These are phyloP conservation scores for Petaurus breviceps DNA, from an alignment of 2,113 vertebrate genomes.

Conservation along the genomic window DNA sequence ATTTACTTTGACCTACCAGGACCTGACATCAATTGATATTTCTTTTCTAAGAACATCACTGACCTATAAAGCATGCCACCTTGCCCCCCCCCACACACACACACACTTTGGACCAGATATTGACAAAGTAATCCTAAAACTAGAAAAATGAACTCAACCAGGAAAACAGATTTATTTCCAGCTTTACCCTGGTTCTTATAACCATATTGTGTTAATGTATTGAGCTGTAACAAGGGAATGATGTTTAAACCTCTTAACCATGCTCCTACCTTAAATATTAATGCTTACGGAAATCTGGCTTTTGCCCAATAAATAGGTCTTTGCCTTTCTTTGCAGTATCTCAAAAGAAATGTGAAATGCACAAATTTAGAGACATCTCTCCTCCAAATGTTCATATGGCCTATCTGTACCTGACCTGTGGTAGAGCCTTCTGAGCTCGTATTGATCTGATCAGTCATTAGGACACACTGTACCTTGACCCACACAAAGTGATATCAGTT, in stretches of 20 bases:
- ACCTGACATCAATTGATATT: constrained; percentile 7
- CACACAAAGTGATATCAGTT: background rate
- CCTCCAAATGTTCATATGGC: background rate
- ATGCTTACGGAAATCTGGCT: background rate
- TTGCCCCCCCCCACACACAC: background rate
- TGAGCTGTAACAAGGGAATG: background rate
- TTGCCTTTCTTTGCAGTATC: background rate
- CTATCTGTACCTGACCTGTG: too few relatives aligned
- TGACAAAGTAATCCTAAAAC: background rate
- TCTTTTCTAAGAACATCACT: constrained; percentile 3
- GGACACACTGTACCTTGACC: background rate
- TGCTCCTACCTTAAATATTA: background rate
- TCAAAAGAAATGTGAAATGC: background rate
- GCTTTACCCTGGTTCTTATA: background rate
- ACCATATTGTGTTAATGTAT: background rate
- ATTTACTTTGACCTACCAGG: constrained; percentile 5
- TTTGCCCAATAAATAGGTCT: background rate
- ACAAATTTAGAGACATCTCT: background rate
- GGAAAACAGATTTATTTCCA: background rate
- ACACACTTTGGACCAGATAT: background rate
- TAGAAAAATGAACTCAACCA: constrained; percentile 28
- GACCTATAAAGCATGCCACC: background rate
- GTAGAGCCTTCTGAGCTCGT: too few relatives aligned
- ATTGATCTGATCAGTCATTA: background rate
- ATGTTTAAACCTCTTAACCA: background rate